Conservation (phyloP, 2,113 vertebrate genomes). For the Xenotilapia flavipinnis region DNA sequence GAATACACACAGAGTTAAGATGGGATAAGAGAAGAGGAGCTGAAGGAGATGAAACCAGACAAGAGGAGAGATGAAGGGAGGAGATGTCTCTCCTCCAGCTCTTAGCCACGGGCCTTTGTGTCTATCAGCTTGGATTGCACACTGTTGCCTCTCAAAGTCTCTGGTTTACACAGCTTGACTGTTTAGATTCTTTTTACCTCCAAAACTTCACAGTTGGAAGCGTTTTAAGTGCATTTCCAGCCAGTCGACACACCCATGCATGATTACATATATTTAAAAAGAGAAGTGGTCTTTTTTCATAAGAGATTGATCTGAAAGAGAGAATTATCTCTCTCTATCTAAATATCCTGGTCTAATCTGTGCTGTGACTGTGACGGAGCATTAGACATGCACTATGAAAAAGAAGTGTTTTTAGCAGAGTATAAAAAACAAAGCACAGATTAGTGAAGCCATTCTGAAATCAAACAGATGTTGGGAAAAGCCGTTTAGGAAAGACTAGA, state of each 20-base stretch:
- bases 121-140: constrained; percentile 41
- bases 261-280: not conserved
- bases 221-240: constrained; percentile 13
- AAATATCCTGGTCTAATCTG: constrained; percentile 8
- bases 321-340: not conserved
- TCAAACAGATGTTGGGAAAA: not conserved
- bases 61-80: not conserved
- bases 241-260: not conserved
- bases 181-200: constrained; percentile 30
- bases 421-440: constrained; percentile 1
- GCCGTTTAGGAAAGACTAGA: not conserved
- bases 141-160: constrained; percentile 19
- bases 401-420: not conserved
- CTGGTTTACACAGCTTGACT: constrained; percentile 15
- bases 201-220: constrained; percentile 1
- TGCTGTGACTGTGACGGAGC: not conserved
- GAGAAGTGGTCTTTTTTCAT: not conserved
- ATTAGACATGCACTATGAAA: not conserved
- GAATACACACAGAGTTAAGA: not conserved
- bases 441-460: not conserved
- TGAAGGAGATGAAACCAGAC: not conserved
- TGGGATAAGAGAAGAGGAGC: not conserved
- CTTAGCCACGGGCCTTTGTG: not conserved
- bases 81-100: constrained; percentile 12
- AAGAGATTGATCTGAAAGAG: not conserved